Percentiles rank a stretch among this genome's conserved stretches.
These are phyloP conservation scores for Crax fasciolata DNA, from an alignment of 2,797 vertebrate genomes.

Conservation along the genomic window DNA sequence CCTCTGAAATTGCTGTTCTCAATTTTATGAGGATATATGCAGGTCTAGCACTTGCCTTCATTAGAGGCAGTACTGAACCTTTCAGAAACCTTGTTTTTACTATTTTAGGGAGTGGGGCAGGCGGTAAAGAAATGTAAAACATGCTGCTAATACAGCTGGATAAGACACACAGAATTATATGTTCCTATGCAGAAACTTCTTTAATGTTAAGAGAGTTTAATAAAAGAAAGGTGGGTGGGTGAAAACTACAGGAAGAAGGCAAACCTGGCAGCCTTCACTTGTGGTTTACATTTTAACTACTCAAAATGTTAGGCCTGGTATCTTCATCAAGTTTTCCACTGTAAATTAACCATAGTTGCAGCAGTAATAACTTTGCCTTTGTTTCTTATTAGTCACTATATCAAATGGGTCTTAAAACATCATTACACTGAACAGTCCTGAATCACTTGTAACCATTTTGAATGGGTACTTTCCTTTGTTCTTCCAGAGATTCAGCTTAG, in stretches of 20 bases:
- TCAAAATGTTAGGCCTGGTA: slow-evolving; percentile 13
- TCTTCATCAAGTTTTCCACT: slow-evolving; percentile 18
- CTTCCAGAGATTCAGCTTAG: neutral
- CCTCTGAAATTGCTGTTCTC: neutral
- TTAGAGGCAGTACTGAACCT: neutral
- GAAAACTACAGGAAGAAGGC: slow-evolving; percentile 43
- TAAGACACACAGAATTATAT: neutral
- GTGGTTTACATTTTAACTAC: slow-evolving; percentile 25
- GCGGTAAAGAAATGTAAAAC: slow-evolving; percentile 30
- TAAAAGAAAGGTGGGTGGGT: slow-evolving; percentile 34
- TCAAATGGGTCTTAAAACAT: neutral
- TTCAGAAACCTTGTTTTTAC: neutral
- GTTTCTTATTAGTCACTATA: neutral
- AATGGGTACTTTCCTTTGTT: neutral
- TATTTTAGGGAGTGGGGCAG: slow-evolving; percentile 4
- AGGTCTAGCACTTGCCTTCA: neutral
- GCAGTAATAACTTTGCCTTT: neutral
- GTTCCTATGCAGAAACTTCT: neutral
- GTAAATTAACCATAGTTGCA: neutral
- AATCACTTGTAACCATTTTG: neutral
- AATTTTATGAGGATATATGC: neutral
- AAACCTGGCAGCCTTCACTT: slow-evolving; percentile 7
- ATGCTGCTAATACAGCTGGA: neutral
- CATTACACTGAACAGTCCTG: neutral
- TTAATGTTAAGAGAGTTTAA: neutral